Evolutionary conservation across 2,113 vertebrate species (phyloP).

Genomic region (Etheostoma spectabile): DNA sequence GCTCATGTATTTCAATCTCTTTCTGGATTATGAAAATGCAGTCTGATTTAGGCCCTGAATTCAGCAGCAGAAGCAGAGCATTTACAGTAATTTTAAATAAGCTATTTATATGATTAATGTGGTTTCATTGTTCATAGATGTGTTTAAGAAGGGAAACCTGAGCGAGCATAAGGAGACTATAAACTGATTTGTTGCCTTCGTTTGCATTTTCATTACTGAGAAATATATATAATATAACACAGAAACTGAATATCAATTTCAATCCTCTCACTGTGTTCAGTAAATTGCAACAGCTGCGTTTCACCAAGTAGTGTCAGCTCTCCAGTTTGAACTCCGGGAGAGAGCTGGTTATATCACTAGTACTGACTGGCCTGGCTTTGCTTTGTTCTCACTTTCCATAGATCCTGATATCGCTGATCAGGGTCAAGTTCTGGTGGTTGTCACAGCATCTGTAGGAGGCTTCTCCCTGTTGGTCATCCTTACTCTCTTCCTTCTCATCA

Average conservation of each 20-base stretch:
- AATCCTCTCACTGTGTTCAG: not conserved
- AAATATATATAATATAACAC: not conserved
- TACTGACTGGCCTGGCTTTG: not conserved
- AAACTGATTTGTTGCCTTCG: not conserved
- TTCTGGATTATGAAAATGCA: not conserved
- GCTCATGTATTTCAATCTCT: too few relatives aligned
- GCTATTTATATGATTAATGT: not conserved
- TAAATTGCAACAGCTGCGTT: not conserved
- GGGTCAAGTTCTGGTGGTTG: slow-evolving; percentile 96
- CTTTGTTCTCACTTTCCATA: slow-evolving; percentile 74
- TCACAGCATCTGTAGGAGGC: slow-evolving; percentile 95
- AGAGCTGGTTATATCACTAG: not conserved
- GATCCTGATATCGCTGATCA: slow-evolving; percentile 95
- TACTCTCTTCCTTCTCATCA: slow-evolving; percentile 97
- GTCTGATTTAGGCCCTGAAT: not conserved
- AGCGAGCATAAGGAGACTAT: not conserved
- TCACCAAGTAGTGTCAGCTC: not conserved
- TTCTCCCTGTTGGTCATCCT: slow-evolving; percentile 97
- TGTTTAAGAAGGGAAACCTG: not conserved
- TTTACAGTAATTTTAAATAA: not conserved
- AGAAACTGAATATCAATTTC: not conserved
- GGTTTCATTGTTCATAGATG: not conserved
- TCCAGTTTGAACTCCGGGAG: not conserved
- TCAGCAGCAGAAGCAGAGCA: not conserved
- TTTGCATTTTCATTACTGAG: not conserved